Conservation (phyloP, 2,888 invertebrate genomes). For the Phaedon cochleariae region DNA sequence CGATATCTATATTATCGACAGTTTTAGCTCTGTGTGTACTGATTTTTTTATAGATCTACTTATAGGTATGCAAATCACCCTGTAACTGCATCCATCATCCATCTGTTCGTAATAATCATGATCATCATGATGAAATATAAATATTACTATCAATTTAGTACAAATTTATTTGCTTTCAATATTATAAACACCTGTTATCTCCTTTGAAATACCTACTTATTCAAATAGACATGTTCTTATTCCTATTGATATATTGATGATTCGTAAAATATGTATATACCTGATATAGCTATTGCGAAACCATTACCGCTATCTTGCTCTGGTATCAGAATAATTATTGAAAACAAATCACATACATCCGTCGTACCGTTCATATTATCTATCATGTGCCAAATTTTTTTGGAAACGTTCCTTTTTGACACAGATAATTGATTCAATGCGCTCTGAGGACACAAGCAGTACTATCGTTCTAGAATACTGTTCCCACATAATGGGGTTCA, state of each 20-base stretch:
- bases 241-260: constrained; percentile 38
- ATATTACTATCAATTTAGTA: constrained; percentile 54
- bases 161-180: constrained; percentile 53
- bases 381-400: no score
- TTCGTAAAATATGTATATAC: constrained; percentile 21
- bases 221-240: constrained; percentile 47
- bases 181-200: constrained; percentile 55
- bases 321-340: no score
- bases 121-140: constrained; percentile 51
- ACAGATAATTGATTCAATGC: no score
- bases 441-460: no score
- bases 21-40: no score
- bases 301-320: neutral
- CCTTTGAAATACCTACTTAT: constrained; percentile 53
- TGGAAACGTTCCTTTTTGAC: no score
- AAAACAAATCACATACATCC: no score
- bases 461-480: no score
- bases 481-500: no score
- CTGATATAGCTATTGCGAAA: neutral
- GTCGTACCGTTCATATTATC: no score
- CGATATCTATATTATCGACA: no score
- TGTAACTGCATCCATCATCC: constrained; percentile 26
- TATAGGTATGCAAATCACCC: constrained; percentile 7
- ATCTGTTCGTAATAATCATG: constrained; percentile 31
- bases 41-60: no score